Evolutionary conservation across 2,888 invertebrate genomes (phyloP).

Genomic region (Drosophila mimetica): DNA sequence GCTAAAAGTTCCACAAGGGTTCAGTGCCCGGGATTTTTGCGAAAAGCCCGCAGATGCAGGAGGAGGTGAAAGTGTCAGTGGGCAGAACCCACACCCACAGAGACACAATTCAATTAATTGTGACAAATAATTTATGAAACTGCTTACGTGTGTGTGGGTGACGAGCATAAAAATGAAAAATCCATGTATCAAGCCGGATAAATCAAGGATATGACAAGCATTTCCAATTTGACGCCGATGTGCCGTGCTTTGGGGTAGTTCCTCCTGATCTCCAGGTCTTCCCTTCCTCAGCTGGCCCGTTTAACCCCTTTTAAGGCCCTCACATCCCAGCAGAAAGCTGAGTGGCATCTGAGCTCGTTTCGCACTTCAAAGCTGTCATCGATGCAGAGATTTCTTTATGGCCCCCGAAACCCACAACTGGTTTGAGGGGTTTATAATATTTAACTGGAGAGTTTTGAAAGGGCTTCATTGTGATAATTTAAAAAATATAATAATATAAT

Average conservation of each 20-base stretch:
- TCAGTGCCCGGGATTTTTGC: constrained; percentile 23
- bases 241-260: constrained; percentile 60
- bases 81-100: constrained; percentile 38
- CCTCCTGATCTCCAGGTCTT: neutral
- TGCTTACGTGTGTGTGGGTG: constrained; percentile 28
- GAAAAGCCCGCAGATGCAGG: constrained; percentile 27
- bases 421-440: neutral
- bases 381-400: constrained; percentile 35
- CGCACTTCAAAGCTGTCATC: constrained; percentile 55
- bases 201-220: constrained; percentile 84
- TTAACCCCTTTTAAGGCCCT: constrained; percentile 67
- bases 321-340: constrained; percentile 38
- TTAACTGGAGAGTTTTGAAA: neutral
- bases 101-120: constrained; percentile 83
- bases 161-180: constrained; percentile 65
- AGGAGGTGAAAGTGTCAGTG: neutral
- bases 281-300: constrained; percentile 7
- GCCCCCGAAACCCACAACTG: constrained; percentile 25
- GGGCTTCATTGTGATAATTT: too few relatives aligned
- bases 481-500: too few relatives aligned
- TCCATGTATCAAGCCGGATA: constrained; percentile 73
- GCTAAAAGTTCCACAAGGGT: constrained; percentile 33
- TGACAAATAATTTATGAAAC: constrained; percentile 82
- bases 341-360: constrained; percentile 72
- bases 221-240: constrained; percentile 82